Base-by-base conservation (phyloP, 2,113 vertebrate genomes). In the Tor tambroides region DNA sequence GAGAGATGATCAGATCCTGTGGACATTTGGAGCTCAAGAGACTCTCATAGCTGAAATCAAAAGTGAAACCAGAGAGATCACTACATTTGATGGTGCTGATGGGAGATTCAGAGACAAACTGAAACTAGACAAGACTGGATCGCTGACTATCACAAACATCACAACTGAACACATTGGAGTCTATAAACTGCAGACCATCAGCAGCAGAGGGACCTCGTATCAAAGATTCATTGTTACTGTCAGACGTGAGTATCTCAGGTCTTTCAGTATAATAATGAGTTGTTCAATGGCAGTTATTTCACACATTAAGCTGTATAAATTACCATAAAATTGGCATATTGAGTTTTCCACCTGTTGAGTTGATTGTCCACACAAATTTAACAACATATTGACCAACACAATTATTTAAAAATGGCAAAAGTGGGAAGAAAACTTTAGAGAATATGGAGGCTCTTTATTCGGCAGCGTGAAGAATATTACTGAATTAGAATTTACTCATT, bases 81-180 rank as follows among this genome's bases (percentile, higher is more conserved):
- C 15, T 9, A 10, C 15, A 4, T 35, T 19, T 32, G 28, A 67
- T 69, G 30, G 7, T 69, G 2, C 7, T 21, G 65, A 21, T 69
- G 65, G 65, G 65, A 69, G 65, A 69, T 69, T 69, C 65, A 35
- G 3, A 69, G 30, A 69, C 65, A 69, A 30, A 21, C 65, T 69
- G 65, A 10, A 9, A 7, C 30, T 69, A 17, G 65, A 19, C 6
- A 9, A 1, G 15, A 69, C 65, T 69, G 65, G 15, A 69, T 69
- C 30, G 1, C 65, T 69, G 30, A 69, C 17, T 7, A 35, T 69
- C 30, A 32, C 65, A 69, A 19, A 69, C 65, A 32, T 4, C 65
- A 35, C 30, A 69, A 1, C 65, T 19, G 65, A 69, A 32, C 65
- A 69, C 65, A 69, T 4, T 1, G 65, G 65, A 35, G 30, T 69